Base-by-base conservation (phyloP, 2,888 invertebrate species). In the Erpobdella octoculata region DNA sequence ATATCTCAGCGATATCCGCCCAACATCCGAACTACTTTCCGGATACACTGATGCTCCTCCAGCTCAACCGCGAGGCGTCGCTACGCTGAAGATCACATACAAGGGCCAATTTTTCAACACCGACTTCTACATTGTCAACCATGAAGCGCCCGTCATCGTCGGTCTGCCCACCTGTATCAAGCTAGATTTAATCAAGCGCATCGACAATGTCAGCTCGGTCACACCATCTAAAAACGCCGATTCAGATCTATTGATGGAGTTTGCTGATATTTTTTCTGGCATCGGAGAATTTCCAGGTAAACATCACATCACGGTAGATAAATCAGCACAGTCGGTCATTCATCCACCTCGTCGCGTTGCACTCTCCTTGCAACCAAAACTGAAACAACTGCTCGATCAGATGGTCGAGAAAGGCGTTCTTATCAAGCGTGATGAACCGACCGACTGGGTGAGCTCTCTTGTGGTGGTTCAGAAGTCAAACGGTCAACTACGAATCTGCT, bases 361-460 rank as follows among this genome's bases (percentile, higher is more conserved):
- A 21, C 59, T 58, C 35, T 35, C 65, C 25, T 46, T 61, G 28
- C 65, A 53, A 35, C 62, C 31, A 18, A 31, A 62, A 61, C 35
- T 74, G 12, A 67, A 74, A 21, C 46, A 36, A 3, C 33, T 41
- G 33, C 38, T 75, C 15, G 62, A 70, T 6, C 31, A 73, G 31
- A 46, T 77, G 59, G 72, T 71, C 48, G 25, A 71, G 28, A 46
- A 67, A 41, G 70, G 66, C 18, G 37, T 76, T 4, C 73, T 72
- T 12, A 48, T 25, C 25, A 68, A 59, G 18, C 73, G 75, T 3
- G 68, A 73, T n/a, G 59, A 71, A 59, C 73, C 76, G 4, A 74
- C 77, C 15, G 74, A 75, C 25, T 76, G 74, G 75, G 74, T 75
- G 6, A 74, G 68, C 58, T 73, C 46, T 37, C 33, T 77, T 9